Evolutionary conservation across 2,113 vertebrate genomes (phyloP), one percentile per base, ranked within the genome.

Genomic region (Agelaius phoeniceus): DNA sequence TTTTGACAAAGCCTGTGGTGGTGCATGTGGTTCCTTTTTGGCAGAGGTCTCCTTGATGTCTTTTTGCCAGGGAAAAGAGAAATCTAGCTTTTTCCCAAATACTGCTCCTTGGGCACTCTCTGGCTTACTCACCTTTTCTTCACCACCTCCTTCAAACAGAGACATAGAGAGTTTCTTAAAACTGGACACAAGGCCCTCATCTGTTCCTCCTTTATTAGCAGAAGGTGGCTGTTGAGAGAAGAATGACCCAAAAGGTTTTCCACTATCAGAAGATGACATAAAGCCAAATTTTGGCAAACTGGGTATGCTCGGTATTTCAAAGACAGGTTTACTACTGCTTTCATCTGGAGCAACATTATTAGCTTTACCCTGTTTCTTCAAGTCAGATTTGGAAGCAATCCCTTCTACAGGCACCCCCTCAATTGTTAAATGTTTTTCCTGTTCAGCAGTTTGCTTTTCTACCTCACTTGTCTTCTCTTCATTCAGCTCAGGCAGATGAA

Each of bases 111-210:
- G 90, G 31, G 88, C 54, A 68, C 80, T 94, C 72, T 98, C 97
- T 58, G 97, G 91, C 51, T 98, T 97, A 79, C 49, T 88, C 35
- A 65, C 63, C 95, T 98, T 97, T 71, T 98, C 98, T n/a, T 99
- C 97, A 79, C 69, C 80, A 57, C 87, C 84, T 84, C 96, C 98
- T 82, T 99, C 98, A 98, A 99, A 99, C 1, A 99, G 90, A 59
- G 97, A 89, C 6, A 97, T 97, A 90, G 99, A 99, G 51, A 99
- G 94, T 28, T 98, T 98, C 97, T 99, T 99, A 73, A 99, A 98
- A 88, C 98, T 98, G 58, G 98, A 98, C 73, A 99, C 97, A 4
- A 99, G 96, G 39, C 98, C 98, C 91, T 97, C 94, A 61, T 98
- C 97, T 85, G 92, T 67, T 23, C 98, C 89, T 94, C 83, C 28